These are phyloP conservation scores for Palythoa heliodiscus DNA, from an alignment of 92 coral and sea anemone genomes.

Conservation along the genomic window DNA sequence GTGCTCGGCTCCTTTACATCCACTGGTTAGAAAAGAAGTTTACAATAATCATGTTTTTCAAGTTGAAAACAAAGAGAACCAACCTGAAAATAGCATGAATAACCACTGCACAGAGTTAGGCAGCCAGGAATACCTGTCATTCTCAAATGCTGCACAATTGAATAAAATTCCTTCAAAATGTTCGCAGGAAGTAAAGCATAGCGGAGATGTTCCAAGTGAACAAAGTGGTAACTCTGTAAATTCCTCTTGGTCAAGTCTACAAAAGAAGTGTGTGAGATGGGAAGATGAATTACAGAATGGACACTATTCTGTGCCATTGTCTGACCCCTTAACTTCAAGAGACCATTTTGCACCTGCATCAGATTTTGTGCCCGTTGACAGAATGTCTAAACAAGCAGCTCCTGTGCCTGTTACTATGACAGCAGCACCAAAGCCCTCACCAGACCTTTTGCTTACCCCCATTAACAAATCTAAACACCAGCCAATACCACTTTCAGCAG, in stretches of 20 bases:
- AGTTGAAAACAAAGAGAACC: slow-evolving; percentile 56
- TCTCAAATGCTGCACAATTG: neutral
- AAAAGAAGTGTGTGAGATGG: slow-evolving; percentile 54
- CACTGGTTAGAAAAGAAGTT: slow-evolving; percentile 52
- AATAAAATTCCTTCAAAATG: neutral
- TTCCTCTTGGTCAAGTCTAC: slow-evolving; percentile 4
- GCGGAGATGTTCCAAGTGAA: neutral
- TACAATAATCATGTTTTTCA: slow-evolving; percentile 11
- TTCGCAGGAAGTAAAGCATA: neutral
- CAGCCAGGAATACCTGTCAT: neutral
- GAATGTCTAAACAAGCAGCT: slow-evolving; percentile 19
- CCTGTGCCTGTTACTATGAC: slow-evolving; percentile 74
- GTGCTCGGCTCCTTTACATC: slow-evolving; percentile 48
- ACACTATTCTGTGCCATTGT: neutral
- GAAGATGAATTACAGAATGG: slow-evolving; percentile 36
- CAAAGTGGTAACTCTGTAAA: neutral
- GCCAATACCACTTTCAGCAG: slow-evolving; percentile 65
- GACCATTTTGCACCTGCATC: slow-evolving; percentile 3
- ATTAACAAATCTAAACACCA: slow-evolving; percentile 45
- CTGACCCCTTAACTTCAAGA: slow-evolving; percentile 24
- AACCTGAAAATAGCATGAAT: neutral
- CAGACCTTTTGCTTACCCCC: slow-evolving; percentile 78
- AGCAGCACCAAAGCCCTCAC: slow-evolving; percentile 71
- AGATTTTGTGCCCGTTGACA: slow-evolving; percentile 2
- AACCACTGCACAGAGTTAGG: neutral